Evolutionary conservation across 2,113 vertebrate species (phyloP).

Genomic region (Phyllostomus discolor): DNA sequence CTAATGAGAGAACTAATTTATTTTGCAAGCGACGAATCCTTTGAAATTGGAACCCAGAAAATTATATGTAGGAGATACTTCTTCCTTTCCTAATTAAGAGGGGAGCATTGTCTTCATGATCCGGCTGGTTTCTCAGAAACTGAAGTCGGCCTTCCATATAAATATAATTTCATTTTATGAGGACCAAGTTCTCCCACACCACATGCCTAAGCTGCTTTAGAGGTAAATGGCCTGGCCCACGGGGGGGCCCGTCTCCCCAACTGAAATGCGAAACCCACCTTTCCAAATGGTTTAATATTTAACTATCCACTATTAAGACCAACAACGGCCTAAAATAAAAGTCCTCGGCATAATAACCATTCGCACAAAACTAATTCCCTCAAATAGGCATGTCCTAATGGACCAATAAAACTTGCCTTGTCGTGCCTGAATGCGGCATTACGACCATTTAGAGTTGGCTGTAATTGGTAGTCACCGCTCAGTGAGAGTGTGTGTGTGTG

Average conservation of each 20-base stretch:
- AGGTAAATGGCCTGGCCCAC: background rate
- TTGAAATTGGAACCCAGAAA: conserved; percentile 69
- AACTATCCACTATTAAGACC: conserved; percentile 59
- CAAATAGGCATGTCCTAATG: conserved; percentile 64
- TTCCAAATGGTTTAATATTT: conserved; percentile 44
- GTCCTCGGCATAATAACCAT: conserved; percentile 59
- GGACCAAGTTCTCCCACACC: conserved; percentile 14
- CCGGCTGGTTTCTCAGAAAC: conserved; percentile 71
- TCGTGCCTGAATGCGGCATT: conserved; percentile 58
- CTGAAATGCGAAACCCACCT: conserved; percentile 29
- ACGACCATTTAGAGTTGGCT: conserved; percentile 33
- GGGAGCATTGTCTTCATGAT: conserved; percentile 5
- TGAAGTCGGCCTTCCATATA: conserved; percentile 15
- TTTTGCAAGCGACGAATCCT: conserved; percentile 52
- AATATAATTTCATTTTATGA: conserved; percentile 52
- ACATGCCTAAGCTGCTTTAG: background rate
- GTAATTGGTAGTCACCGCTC: conserved; percentile 54
- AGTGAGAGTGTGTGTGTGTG: conserved; percentile 45
- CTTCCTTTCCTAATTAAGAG: conserved; percentile 57
- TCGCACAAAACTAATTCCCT: conserved; percentile 72
- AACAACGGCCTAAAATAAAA: conserved; percentile 60
- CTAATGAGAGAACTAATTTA: conserved; percentile 58
- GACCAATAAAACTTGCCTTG: conserved; percentile 74
- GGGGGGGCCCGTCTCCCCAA: background rate
- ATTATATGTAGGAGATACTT: conserved; percentile 35